Evolutionary conservation across 2,797 vertebrate species (phyloP).

Genomic region (Pseudochromis fuscus): DNA sequence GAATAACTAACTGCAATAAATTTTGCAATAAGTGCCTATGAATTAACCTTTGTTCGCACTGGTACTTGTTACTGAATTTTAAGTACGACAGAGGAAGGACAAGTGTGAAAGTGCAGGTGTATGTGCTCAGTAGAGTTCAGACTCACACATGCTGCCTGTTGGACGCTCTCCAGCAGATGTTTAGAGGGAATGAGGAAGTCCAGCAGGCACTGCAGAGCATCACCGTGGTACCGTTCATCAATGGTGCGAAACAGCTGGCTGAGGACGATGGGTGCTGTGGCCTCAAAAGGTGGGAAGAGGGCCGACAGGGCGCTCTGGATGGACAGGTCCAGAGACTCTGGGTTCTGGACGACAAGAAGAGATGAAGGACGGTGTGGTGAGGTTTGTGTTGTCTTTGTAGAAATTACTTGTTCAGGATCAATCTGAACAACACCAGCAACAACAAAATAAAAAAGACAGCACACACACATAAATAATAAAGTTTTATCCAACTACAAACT

Average conservation of each 20-base stretch:
- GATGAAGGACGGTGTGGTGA: not conserved
- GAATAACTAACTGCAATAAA: no score
- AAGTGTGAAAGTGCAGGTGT: not conserved
- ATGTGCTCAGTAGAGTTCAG: not conserved
- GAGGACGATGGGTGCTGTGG: conserved; percentile 91
- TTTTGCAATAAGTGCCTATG: not conserved
- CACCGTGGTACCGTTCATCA: conserved; percentile 91
- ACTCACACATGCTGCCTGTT: conserved; percentile 95
- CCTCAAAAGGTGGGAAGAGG: conserved; percentile 94
- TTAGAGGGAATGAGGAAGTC: conserved; percentile 96
- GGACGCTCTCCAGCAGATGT: conserved; percentile 92
- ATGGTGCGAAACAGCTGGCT: conserved; percentile 94
- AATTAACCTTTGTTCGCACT: not conserved
- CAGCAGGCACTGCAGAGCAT: conserved; percentile 92
- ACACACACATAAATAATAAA: not conserved
- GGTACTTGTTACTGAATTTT: not conserved
- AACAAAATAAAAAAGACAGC: not conserved
- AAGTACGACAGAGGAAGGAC: not conserved
- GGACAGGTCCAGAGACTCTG: conserved; percentile 89
- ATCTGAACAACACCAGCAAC: not conserved
- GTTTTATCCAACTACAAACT: not conserved
- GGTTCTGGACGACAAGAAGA: conserved; percentile 81
- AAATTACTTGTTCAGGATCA: not conserved
- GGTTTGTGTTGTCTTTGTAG: not conserved
- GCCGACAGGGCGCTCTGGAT: conserved; percentile 91